Evolutionary conservation across 2,888 invertebrate species (phyloP).

Genomic region (Empis stercorea): DNA sequence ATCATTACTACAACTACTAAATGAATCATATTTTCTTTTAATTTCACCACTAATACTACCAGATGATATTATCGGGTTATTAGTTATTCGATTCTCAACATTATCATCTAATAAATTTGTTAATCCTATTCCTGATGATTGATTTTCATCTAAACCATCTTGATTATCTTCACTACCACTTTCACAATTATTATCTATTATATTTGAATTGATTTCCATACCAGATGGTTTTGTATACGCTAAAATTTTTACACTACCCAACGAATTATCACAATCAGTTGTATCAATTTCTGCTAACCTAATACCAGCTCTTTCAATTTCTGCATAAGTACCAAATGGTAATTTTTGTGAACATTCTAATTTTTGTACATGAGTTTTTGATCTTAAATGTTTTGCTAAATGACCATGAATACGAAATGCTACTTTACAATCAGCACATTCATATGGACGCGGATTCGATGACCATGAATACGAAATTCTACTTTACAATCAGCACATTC

Average conservation of each 20-base stretch:
- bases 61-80: background rate
- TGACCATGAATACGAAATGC: conserved; percentile 96
- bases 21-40: conserved; percentile 12
- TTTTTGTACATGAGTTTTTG: conserved; percentile 91
- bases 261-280: conserved; percentile 88
- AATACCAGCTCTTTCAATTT: conserved; percentile 80
- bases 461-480: conserved; percentile 91
- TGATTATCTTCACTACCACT: conserved; percentile 13
- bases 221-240: conserved; percentile 40
- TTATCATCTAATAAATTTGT: background rate
- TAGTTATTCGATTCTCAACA: background rate
- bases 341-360: conserved; percentile 84
- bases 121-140: background rate
- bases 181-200: conserved; percentile 5
- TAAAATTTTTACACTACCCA: conserved; percentile 72
- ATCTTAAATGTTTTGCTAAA: conserved; percentile 89
- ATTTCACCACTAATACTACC: conserved; percentile 3
- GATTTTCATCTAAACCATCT: background rate
- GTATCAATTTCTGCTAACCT: conserved; percentile 92
- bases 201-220: conserved; percentile 15
- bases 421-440: conserved; percentile 90
- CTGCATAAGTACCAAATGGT: conserved; percentile 87
- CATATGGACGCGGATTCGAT: conserved; percentile 89
- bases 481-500: conserved; percentile 93
- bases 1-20: conserved; percentile 10